phyloP scores from a whole-genome alignment of 2,113 vertebrate species.

The Gobio gobio region DNA sequence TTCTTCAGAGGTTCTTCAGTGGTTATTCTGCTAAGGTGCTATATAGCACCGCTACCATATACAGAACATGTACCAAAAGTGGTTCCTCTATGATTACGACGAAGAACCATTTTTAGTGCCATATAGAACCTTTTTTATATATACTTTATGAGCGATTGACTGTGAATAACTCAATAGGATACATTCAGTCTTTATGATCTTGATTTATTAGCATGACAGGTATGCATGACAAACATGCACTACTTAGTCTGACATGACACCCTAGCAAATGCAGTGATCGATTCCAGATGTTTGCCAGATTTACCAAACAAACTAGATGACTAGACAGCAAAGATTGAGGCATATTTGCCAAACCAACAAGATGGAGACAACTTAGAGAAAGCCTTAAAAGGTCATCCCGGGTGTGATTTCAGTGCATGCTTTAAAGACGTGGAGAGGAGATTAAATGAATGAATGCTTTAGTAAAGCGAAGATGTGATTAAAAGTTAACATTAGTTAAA shows the following conservation, averaged over 20 bases:
- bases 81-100: too few species aligned
- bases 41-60: too few species aligned
- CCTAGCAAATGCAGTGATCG: not conserved
- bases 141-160: too few species aligned
- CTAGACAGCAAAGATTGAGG: not conserved
- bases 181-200: not conserved
- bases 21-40: too few species aligned
- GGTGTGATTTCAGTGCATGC: not conserved
- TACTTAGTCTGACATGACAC: not conserved
- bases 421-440: not conserved
- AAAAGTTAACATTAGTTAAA: not conserved
- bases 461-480: not conserved
- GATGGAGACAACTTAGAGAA: not conserved
- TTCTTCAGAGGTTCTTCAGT: too few species aligned
- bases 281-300: conserved; percentile 18
- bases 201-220: not conserved
- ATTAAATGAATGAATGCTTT: not conserved
- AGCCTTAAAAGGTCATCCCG: not conserved
- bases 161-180: not conserved
- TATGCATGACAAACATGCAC: not conserved
- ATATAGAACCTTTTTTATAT: too few species aligned
- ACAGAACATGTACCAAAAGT: too few species aligned
- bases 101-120: too few species aligned
- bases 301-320: conserved; percentile 4
- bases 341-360: not conserved